Conservation (phyloP, 35 echinoderm and acorn worm species). For the Ophioderma brevispina region DNA sequence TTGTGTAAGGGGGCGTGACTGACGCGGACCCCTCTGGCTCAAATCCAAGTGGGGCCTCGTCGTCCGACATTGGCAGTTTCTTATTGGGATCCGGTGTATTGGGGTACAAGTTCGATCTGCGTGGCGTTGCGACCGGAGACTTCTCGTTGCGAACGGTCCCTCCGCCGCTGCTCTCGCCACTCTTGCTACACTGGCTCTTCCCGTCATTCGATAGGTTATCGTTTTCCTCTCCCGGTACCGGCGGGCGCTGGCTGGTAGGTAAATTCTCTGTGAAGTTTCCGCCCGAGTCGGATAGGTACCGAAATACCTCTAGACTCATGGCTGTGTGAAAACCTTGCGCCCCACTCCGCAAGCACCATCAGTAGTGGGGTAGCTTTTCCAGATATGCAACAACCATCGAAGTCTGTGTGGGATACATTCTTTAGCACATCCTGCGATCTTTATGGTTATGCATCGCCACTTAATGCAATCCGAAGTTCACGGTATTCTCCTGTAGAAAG, state of each 20-base stretch:
- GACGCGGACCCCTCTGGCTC: conserved; percentile 95
- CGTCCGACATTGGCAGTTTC: conserved; percentile 22
- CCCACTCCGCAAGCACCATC: not conserved
- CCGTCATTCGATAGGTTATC: conserved; percentile 36
- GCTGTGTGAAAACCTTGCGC: conserved; percentile 1
- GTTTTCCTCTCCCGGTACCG: conserved; percentile 88
- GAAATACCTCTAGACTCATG: conserved; percentile 88
- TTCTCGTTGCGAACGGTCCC: conserved; percentile 24
- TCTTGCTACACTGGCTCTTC: not conserved
- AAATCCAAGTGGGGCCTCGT: conserved; percentile 73
- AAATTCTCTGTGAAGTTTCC: conserved; percentile 64
- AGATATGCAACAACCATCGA: not conserved
- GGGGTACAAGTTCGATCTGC: conserved; percentile 41
- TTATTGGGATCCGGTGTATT: conserved; percentile 5
- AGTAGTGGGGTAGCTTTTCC: not conserved
- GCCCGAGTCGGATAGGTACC: conserved; percentile 60
- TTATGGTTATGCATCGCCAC: not conserved
- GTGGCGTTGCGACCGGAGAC: conserved; percentile 53
- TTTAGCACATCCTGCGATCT: no score
- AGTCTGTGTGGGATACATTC: no score
- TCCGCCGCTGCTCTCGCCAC: not conserved
- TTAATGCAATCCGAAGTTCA: not conserved
- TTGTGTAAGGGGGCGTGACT: conserved; percentile 86
- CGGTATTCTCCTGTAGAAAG: not conserved
- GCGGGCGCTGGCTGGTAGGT: conserved; percentile 77